Evolutionary conservation across 2,888 invertebrate genomes (phyloP).

Genomic region (Slavum lentiscoides): DNA sequence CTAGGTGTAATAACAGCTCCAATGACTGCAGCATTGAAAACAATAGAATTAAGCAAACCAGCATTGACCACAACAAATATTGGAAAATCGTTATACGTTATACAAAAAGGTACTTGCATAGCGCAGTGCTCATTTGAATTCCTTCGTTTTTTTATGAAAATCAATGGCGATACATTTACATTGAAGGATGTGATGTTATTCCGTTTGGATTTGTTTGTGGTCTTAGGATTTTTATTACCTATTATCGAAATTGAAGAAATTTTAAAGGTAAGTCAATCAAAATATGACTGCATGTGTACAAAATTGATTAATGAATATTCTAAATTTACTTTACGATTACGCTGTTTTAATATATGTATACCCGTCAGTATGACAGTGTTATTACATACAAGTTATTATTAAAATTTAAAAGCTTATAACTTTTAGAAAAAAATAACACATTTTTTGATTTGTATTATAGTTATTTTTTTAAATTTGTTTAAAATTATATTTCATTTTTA

Average conservation of each 20-base stretch:
- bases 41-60: not conserved
- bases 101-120: not conserved
- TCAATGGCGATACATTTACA: not conserved
- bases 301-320: not conserved
- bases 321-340: not conserved
- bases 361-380: too few relatives aligned
- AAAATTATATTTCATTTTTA: too few relatives aligned
- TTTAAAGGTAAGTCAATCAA: not conserved
- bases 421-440: too few relatives aligned
- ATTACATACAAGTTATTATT: too few relatives aligned
- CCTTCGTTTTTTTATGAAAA: not conserved
- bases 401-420: too few relatives aligned
- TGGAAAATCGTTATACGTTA: not conserved
- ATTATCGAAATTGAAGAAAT: not conserved
- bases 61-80: not conserved
- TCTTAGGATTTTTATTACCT: not conserved
- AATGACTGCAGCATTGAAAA: not conserved
- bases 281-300: not conserved
- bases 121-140: conserved; percentile 1
- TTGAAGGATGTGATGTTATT: not conserved
- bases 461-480: too few relatives aligned
- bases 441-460: too few relatives aligned
- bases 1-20: conserved; percentile 10
- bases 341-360: not conserved
- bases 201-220: conserved; percentile 28